phyloP scores from a whole-genome alignment of 1,140 invertebrate genomes.

The Ooceraea biroi region DNA sequence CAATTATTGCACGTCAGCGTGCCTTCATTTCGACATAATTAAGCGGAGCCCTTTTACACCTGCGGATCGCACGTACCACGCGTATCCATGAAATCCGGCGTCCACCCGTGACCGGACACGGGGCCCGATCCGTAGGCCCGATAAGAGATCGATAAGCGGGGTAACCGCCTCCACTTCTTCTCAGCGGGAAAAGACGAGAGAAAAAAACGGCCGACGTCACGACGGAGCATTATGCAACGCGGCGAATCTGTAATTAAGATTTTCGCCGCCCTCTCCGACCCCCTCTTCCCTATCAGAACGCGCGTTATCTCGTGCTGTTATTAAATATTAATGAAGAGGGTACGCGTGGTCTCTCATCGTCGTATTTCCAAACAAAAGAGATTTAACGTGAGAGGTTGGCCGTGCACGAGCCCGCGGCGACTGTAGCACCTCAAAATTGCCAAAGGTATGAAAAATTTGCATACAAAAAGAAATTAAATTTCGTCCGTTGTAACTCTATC shows the following conservation, averaged over 20 bases:
- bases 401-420: not conserved
- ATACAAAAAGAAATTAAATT: not conserved
- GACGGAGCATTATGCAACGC: slow-evolving; percentile 51
- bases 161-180: slow-evolving; percentile 69
- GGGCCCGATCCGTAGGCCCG: slow-evolving; percentile 49
- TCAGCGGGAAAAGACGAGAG: slow-evolving; percentile 4
- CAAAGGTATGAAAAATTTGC: not conserved
- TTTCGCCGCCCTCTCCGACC: slow-evolving; percentile 28
- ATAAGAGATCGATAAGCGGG: slow-evolving; percentile 67
- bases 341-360: slow-evolving; percentile 55
- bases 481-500: no score
- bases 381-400: slow-evolving; percentile 26
- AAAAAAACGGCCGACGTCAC: slow-evolving; percentile 66
- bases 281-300: not conserved
- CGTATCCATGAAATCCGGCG: slow-evolving; percentile 69
- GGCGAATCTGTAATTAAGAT: slow-evolving; percentile 62
- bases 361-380: slow-evolving; percentile 49
- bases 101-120: slow-evolving; percentile 67
- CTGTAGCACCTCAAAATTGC: slow-evolving; percentile 7
- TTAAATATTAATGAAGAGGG: slow-evolving; percentile 57
- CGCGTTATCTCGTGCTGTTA: slow-evolving; percentile 38
- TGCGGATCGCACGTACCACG: slow-evolving; percentile 69
- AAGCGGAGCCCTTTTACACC: slow-evolving; percentile 76
- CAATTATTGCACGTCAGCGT: slow-evolving; percentile 84
- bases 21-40: slow-evolving; percentile 82